A percentile compares a stretch with the other conserved stretches of the same genome.
phyloP scores from a whole-genome alignment of 2,888 invertebrate genomes.

The Netelia fuscicornis region DNA sequence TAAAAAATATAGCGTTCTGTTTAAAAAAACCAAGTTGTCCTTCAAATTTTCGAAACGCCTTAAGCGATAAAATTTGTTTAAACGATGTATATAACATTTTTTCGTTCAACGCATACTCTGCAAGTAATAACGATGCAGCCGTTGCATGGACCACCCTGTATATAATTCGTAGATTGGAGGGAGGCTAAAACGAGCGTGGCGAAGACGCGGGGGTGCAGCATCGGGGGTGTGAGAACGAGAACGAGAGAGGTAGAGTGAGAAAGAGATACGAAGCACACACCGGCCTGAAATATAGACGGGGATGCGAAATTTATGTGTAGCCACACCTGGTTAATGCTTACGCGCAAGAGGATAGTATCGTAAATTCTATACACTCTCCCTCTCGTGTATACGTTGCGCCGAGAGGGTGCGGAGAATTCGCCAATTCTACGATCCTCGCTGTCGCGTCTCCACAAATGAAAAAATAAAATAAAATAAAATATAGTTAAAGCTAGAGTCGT shows the following conservation, averaged over 20 bases:
- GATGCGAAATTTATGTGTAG: slow-evolving; percentile 84
- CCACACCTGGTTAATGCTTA: slow-evolving; percentile 84
- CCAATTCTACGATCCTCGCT: slow-evolving; percentile 1
- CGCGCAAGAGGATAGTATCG: slow-evolving; percentile 83
- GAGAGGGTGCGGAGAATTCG: not conserved
- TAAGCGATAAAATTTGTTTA: too few relatives aligned
- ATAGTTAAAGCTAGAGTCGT: too few relatives aligned
- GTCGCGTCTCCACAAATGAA: too few relatives aligned
- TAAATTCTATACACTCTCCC: slow-evolving; percentile 82
- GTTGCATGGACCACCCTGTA: not conserved
- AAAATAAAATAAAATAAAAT: too few relatives aligned
- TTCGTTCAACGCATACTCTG: too few relatives aligned
- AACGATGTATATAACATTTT: too few relatives aligned
- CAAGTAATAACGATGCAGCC: too few relatives aligned
- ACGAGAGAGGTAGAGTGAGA: slow-evolving; percentile 29
- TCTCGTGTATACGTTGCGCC: slow-evolving; percentile 9
- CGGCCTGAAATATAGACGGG: slow-evolving; percentile 83
- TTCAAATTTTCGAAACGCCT: too few relatives aligned
- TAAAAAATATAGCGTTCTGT: too few relatives aligned
- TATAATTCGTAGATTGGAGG: not conserved
- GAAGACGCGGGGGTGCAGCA: slow-evolving; percentile 45
- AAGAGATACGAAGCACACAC: slow-evolving; percentile 54
- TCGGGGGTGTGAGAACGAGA: slow-evolving; percentile 11
- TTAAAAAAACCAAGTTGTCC: too few relatives aligned
- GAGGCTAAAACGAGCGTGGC: slow-evolving; percentile 37